Base-by-base conservation (phyloP, 1,140 invertebrate genomes). In the Euwallacea similis region DNA sequence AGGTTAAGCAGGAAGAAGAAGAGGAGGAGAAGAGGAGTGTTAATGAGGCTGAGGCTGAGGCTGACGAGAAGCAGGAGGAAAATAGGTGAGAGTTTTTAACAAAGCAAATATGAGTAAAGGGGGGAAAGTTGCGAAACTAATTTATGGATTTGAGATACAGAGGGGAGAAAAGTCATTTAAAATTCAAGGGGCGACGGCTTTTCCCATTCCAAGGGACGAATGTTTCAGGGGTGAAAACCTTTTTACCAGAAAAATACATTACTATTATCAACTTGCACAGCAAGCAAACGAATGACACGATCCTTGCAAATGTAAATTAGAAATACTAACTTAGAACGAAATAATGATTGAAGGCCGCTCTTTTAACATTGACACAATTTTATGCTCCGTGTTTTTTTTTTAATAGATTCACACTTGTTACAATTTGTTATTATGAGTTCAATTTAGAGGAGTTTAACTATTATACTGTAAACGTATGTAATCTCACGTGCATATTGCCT, bases 11-110 rank as follows among this genome's bases (percentile, higher is more conserved):
- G 42, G 68, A 70, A 46, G 67, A 74, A 50, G 21, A 11, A 7
- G 69, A 71, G 55, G 65, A 69, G 56, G 64, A 44, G 9, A 62
- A 60, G 21, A 55, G 72, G 43, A 66, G 64, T 21, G 65, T 72
- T 13, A 59, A 71, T 7, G 54, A 71, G 6, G 46, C 16, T 16
- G 54, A 71, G 6, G 46, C 16, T 16, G 64, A 75, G n/a, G 71
- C 53, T 9, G 69, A 72, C 21, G 46, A 63, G 2, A 53, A 64
- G 10, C 50, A 59, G 42, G 46, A 71, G 42, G 54, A 74, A 13
- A 71, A 60, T 33, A 68, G 44, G 59, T 66, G 53, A 46, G 59
- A 46, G 59, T 21, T 54, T 64, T 64, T 33, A 33, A 33, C 43
- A 62, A 62, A 9, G 3, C 50, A 53, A 53, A n/a, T 0, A 53